Evolutionary conservation across 2,113 vertebrate species (phyloP), one percentile per base, ranked within the genome.

Genomic region (Promerops cafer): DNA sequence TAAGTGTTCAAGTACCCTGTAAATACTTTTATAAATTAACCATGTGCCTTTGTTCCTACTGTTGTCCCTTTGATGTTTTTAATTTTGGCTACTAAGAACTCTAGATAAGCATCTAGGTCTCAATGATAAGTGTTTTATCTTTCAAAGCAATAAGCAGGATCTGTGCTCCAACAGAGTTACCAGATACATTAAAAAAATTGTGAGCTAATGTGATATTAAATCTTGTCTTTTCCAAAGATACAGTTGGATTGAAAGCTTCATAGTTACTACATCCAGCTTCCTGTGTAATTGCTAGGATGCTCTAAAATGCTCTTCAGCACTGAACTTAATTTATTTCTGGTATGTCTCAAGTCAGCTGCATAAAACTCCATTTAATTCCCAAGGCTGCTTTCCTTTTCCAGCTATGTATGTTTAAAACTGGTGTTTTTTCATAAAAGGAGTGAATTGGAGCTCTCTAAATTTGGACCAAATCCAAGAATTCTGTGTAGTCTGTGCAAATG

Each of bases 121-220:
- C 49, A 52, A 1, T 40, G 24, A 45, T 44, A 10, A 42, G n/a
- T 27, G 24, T 69, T 84, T 21, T 66, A 40, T 74, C 35, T 94
- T 94, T 93, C 82, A 65, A 86, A 97, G 96, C 92, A 96, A 94
- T 97, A 94, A 92, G 59, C 66, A 77, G 63, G 71, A 88, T 95
- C 64, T 89, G 40, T 95, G 68, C 59, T 94, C 50, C 83, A 93
- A 44, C 49, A 80, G 50, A 78, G 52, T 64, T 81, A 88, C 85
- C 90, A 90, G 75, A 85, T 90, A 47, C 3, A 49, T 70, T 45
- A 50, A 63, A 79, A 91, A 83, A 69, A 24, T 54, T 16, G 27
- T 54, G 76, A 88, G 42, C 33, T 90, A 53, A 39, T 83, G 75
- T 70, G 50, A 7, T 83, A 45, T 3, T 42, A 80, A 80, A 65